These are phyloP conservation scores for Acronicta aceris DNA, from an alignment of 2,888 invertebrate species.

Conservation along the genomic window DNA sequence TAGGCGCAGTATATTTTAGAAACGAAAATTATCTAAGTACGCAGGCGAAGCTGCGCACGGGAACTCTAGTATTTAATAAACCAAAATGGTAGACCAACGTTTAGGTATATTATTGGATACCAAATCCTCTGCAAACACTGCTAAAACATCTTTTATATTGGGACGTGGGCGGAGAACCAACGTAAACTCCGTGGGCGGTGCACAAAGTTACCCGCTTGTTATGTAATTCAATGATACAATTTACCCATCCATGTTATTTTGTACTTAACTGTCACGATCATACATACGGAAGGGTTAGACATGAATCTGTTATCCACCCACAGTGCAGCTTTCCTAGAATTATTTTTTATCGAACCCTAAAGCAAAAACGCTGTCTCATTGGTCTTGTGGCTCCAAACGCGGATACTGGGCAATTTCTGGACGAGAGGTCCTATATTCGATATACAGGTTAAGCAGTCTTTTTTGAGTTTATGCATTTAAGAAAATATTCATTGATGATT, in stretches of 20 bases:
- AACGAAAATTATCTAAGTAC: too few species aligned
- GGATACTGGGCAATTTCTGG: background rate
- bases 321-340: background rate
- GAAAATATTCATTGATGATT: too few species aligned
- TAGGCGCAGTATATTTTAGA: too few species aligned
- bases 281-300: background rate
- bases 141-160: slow-evolving; percentile 39
- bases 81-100: background rate
- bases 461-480: too few species aligned
- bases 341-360: too few species aligned
- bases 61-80: too few species aligned
- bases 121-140: slow-evolving; percentile 31
- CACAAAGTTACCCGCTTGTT: slow-evolving; percentile 21
- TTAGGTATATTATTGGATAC: slow-evolving; percentile 14
- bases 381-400: background rate
- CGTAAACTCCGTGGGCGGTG: slow-evolving; percentile 25
- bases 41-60: too few species aligned
- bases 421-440: too few species aligned
- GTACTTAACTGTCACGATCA: background rate
- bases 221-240: slow-evolving; percentile 17
- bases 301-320: background rate
- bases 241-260: slow-evolving; percentile 14
- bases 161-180: slow-evolving; percentile 24
- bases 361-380: too few species aligned
- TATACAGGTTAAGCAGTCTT: too few species aligned